Base-by-base conservation (phyloP, 2,888 invertebrate genomes). In the Euphydryas editha region DNA sequence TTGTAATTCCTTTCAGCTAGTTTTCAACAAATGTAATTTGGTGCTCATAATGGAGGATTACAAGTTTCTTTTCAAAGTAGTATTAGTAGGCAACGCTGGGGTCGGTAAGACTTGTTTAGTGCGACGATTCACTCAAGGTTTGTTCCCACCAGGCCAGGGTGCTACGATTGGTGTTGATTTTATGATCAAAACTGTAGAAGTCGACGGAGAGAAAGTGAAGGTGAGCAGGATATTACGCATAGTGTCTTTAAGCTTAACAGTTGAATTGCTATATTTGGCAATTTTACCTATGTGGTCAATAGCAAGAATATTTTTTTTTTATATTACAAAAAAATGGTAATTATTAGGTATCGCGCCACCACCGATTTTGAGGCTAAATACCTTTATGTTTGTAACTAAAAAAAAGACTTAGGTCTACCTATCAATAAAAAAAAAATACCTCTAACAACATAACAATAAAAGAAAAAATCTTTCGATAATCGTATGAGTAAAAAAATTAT, bases 141-240 rank as follows among this genome's bases (percentile, higher is more conserved):
- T 99, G 58, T 99, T 99, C 92, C 99, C 99, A 60, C 99, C 99
- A 39, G 99, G 99, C 15, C 99, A 99, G 93, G 99, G 99, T 75
- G 99, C 99, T 65, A 99, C 99, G 3, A 99, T 99, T 80, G 99
- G 99, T 65, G 99, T 99, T 30, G 99, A 99, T 94, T 99, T 99
- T 87, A 99, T 99, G 99, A 99, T 99, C 71, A 99, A 99, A 93
- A 99, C 99, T 62, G 98, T 99, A 10, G 98, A 99, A 94, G 97
- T 99, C 65, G 98, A 98, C 80, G 97, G 97, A 82, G 97, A 98
- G 90, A 97, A 97, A 95, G 97, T 98, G 78, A 98, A 98, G 95
- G 97, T 97, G 93, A 87, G 70, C 70, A 70, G 30, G 63, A 63
- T 69, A 69, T 69, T 69, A 66, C 63, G 66, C 67, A 61, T 47